Evolutionary conservation across 2,888 invertebrate genomes (phyloP), one percentile per base, ranked within the genome.

Genomic region (Andricus quercusramuli): DNA sequence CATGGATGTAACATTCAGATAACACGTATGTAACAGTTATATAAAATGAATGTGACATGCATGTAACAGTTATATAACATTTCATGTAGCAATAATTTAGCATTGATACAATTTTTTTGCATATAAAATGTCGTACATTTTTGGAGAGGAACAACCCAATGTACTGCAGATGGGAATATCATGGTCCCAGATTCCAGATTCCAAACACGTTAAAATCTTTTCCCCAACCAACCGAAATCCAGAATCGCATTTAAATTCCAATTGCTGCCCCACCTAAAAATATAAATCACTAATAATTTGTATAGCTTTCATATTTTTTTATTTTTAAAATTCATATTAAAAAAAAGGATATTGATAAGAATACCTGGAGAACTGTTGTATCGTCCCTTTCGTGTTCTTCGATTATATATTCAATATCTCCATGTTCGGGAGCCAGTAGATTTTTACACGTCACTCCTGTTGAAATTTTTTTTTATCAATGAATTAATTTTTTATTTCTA

Each of bases 141-240:
- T 83, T 4, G 94, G 93, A 0, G 88, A 84, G 6, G 89, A 90
- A 85, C 94, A 94, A 68, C 91, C 89, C 17, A 93, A 88, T 4
- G 92, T 90, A 66, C 90, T 86, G 85, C 94, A 94, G 2, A 87
- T 85, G 1, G 94, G 93, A 15, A 89, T 86, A 15, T 90, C 88
- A 15, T 93, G 90, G 85, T 94, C 93, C 94, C 94, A 94, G 20
- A 90, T 84, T 85, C 95, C 95, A 83, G 93, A 93, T 66, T 94
- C 94, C 32, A 93, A 89, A 85, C 96, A 96, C 5, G 94, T 94
- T 51, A 94, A 87, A 37, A 93, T 88, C 78, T 87, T 90, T 82
- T 94, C 92, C 2, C 94, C 94, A n/a, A 89, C 88, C 62, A 94
- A 87, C 78, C 90, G 91, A 64, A 93, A 93, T 1, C 93, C 93